phyloP scores from a whole-genome alignment of 2,797 vertebrate species.

The Sebastes itinus region DNA sequence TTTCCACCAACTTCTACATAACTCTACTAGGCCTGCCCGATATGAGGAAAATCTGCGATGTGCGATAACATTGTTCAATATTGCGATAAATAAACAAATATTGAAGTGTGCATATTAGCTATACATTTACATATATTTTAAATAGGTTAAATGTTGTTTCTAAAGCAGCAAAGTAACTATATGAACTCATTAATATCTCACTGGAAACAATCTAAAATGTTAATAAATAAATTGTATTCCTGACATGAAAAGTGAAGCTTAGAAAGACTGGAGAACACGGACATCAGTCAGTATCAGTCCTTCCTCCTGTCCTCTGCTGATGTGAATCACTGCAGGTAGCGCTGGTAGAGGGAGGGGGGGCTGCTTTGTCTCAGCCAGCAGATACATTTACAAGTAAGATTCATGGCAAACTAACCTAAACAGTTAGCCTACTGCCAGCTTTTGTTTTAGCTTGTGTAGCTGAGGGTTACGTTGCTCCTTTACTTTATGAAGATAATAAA shows the following conservation, averaged over 20 bases:
- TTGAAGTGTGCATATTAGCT: not conserved
- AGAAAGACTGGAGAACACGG: not conserved
- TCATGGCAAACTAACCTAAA: too few species aligned
- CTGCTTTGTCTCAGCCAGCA: not conserved
- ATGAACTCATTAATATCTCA: not conserved
- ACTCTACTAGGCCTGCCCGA: not conserved
- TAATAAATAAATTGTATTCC: not conserved
- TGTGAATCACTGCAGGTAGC: too few species aligned
- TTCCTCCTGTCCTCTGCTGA: not conserved
- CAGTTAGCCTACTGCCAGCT: too few species aligned
- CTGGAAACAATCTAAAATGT: not conserved
- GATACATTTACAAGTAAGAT: too few species aligned
- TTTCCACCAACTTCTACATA: not conserved
- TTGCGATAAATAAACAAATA: not conserved
- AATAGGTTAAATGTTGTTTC: not conserved
- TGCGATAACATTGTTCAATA: not conserved
- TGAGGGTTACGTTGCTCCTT: not conserved
- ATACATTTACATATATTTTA: not conserved
- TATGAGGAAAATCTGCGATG: not conserved
- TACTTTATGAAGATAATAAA: not conserved
- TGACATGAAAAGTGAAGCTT: not conserved
- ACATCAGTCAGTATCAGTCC: not conserved
- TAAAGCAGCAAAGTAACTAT: not conserved
- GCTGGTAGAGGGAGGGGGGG: too few species aligned
- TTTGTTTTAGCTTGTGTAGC: too few species aligned